Evolutionary conservation across 2,888 invertebrate genomes (phyloP).

Genomic region (Mythimna albipuncta): DNA sequence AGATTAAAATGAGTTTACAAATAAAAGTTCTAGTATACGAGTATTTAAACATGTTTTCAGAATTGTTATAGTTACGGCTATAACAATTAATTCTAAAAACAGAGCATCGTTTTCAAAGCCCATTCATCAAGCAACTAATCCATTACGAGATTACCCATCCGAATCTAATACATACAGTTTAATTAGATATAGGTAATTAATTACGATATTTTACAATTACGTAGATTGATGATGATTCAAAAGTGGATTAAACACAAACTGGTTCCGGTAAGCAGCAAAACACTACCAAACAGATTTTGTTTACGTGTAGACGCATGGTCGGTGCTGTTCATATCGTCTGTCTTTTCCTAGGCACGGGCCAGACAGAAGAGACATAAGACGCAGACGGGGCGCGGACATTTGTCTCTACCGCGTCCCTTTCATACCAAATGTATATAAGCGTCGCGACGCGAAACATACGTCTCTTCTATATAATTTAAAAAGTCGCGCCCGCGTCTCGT

Average conservation of each 20-base stretch:
- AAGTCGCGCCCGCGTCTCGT: no score
- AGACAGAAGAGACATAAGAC: no score
- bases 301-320: conserved; percentile 1
- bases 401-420: no score
- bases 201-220: conserved; percentile 15
- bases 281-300: conserved; percentile 9
- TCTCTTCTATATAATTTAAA: no score
- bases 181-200: neutral
- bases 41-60: neutral
- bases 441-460: no score
- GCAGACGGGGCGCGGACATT: no score
- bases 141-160: conserved; percentile 26
- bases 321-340: conserved; percentile 5
- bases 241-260: conserved; percentile 5
- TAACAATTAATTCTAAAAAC: neutral
- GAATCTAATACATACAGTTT: conserved; percentile 19
- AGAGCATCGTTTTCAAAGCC: neutral
- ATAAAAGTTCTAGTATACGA: neutral
- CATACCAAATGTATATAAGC: no score
- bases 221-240: conserved; percentile 14
- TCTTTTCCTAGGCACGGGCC: no score
- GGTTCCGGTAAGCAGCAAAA: neutral
- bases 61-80: no score
- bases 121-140: conserved; percentile 25
- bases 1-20: neutral